phyloP scores from a whole-genome alignment of 1,140 invertebrate species.

The Battus philenor region DNA sequence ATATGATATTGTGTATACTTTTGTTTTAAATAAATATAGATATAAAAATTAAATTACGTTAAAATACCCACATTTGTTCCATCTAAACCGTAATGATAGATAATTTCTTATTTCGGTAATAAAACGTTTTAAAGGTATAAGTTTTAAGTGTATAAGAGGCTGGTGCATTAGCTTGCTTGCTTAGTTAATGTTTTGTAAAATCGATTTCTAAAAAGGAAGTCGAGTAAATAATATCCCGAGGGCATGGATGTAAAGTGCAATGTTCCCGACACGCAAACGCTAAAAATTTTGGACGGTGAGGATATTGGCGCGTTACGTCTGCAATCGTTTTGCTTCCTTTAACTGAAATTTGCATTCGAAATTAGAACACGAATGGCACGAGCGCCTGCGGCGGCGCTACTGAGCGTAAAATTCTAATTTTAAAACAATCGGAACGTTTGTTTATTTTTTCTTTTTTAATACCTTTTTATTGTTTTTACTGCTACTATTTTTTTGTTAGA shows the following conservation, averaged over 20 bases:
- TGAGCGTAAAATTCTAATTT: slow-evolving; percentile 32
- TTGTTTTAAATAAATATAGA: too few relatives aligned
- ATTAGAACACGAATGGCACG: slow-evolving; percentile 63
- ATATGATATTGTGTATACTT: too few relatives aligned
- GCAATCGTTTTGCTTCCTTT: slow-evolving; percentile 26
- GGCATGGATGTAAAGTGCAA: slow-evolving; percentile 40
- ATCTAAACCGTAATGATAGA: too few relatives aligned
- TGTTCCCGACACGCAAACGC: slow-evolving; percentile 46
- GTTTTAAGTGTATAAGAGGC: too few relatives aligned
- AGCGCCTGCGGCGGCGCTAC: slow-evolving; percentile 57
- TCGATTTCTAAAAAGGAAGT: slow-evolving; percentile 39
- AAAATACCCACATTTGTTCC: too few relatives aligned
- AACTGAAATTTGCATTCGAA: slow-evolving; percentile 58
- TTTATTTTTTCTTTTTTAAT: too few relatives aligned
- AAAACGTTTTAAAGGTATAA: too few relatives aligned
- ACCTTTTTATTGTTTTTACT: too few relatives aligned
- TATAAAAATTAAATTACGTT: too few relatives aligned
- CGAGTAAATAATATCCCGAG: slow-evolving; percentile 39
- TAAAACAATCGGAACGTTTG: too few relatives aligned
- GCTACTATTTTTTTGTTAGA: too few relatives aligned
- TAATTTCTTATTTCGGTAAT: too few relatives aligned
- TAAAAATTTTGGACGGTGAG: slow-evolving; percentile 31
- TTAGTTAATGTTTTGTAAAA: slow-evolving; percentile 18
- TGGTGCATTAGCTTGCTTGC: slow-evolving; percentile 3
- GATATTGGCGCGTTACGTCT: background rate